Evolutionary conservation across 35 echinoderm and acorn worm species (phyloP).

Genomic region (Eucidaris tribuloides): DNA sequence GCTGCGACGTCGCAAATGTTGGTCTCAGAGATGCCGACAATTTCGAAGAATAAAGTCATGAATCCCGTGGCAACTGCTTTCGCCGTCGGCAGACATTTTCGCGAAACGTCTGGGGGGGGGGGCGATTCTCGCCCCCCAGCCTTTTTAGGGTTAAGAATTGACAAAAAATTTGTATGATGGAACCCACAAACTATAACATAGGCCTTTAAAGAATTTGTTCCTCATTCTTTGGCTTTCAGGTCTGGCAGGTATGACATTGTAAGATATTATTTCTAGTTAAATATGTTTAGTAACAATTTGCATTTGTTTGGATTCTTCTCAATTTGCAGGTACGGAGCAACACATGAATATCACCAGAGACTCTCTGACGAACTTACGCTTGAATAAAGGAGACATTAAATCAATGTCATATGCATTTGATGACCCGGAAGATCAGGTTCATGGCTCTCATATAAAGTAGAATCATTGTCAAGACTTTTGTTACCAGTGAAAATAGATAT

Average conservation of each 20-base stretch:
- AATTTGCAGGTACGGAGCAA: constrained; percentile 65
- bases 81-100: neutral
- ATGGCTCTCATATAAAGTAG: neutral
- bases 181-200: too few relatives aligned
- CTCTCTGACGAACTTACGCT: constrained; percentile 77
- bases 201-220: too few relatives aligned
- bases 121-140: too few relatives aligned
- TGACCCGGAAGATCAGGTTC: constrained; percentile 87
- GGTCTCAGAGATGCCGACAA: too few relatives aligned
- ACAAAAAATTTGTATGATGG: neutral
- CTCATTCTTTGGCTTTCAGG: too few relatives aligned
- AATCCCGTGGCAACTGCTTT: neutral
- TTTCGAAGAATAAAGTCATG: too few relatives aligned
- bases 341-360: constrained; percentile 60
- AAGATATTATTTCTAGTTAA: neutral
- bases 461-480: too few relatives aligned
- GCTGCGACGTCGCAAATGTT: too few relatives aligned
- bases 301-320: too few relatives aligned
- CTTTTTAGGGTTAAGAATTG: too few relatives aligned
- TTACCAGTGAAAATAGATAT: neutral
- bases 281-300: neutral
- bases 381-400: constrained; percentile 74
- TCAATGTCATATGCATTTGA: constrained; percentile 69
- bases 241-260: neutral
- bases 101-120: too few relatives aligned